Base-by-base conservation (phyloP, 2,797 vertebrate genomes). In the Graptemys geographica region DNA sequence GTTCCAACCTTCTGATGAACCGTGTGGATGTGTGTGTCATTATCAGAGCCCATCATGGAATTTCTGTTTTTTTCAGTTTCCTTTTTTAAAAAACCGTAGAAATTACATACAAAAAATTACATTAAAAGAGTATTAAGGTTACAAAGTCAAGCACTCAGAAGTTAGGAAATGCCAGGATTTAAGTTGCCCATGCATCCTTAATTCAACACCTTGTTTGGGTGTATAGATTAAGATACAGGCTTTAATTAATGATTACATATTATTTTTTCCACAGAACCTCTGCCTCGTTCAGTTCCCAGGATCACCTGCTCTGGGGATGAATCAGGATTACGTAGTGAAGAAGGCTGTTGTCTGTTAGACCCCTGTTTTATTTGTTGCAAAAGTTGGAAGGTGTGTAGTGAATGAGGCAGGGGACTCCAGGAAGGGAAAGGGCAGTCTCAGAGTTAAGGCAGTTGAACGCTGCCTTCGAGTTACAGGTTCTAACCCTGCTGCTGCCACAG, bases 311-410 rank as follows among this genome's bases (percentile, higher is more conserved):
- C 53, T 49, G 47, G 23, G 55, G 62, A 59, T 4, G 23, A 93
- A 15, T 65, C 78, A 5, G 2, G 10, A 0, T 0, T 56, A 2
- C 6, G 1, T 12, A 23, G 56, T 52, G 37, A 37, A 72, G 69
- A 23, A 11, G 37, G 37, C n/a, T 18, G 9, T n/a, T 37, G 19
- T 41, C 37, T 41, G 37, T 41, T 6, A 12, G 6, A 23, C 19
- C 91, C 93, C 52, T 56, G 5, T 76, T 56, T 81, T 56, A 3
- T 55, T 83, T 88, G 25, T 65, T 93, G 72, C n/a, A 81, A 47
- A 72, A 84, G 47, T 79, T 78, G 62, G 25, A 31, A 47, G 93
- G 23, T 0, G 0, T 88, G 8, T 28, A 44, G 8, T 56, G n/a
- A 83, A 56, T 44, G 53, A 89, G 21, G 79, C 1, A 44, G 79